Percentiles rank a stretch among this genome's conserved stretches.
phyloP scores from a whole-genome alignment of 23 tunicate species.

The Halocynthia roretzi region DNA sequence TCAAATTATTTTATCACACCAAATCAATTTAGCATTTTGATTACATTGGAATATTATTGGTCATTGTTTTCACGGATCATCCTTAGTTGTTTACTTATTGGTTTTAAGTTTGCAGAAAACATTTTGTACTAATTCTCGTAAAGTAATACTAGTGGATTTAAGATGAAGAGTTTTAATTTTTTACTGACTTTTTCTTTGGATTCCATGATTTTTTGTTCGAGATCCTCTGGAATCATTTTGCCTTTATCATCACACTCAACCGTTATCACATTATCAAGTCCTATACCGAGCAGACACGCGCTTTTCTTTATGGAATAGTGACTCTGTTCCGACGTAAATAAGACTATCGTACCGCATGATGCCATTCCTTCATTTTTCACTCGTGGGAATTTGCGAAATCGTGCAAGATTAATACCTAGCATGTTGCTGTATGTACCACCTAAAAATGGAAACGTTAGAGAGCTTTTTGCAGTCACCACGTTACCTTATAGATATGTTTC shows the following conservation, averaged over 20 bases:
- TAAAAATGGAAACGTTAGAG: not conserved
- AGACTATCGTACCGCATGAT: slow-evolving; percentile 42
- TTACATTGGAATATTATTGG: no score
- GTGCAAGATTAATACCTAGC: slow-evolving; percentile 72
- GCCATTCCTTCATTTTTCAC: slow-evolving; percentile 38
- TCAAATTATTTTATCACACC: no score
- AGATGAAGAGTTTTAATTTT: no score
- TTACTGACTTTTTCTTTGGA: slow-evolving; percentile 17
- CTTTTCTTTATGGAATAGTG: slow-evolving; percentile 63
- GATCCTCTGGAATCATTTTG: slow-evolving; percentile 49
- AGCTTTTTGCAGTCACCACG: no score
- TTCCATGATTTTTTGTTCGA: slow-evolving; percentile 23
- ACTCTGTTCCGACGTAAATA: slow-evolving; percentile 25
- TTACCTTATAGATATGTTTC: not conserved
- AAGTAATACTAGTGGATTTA: no score
- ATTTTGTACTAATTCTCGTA: no score
- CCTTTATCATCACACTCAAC: slow-evolving; percentile 37
- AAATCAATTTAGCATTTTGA: no score
- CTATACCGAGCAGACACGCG: slow-evolving; percentile 53
- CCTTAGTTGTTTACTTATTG: no score
- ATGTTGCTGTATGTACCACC: slow-evolving; percentile 76
- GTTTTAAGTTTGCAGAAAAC: no score
- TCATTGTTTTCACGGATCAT: no score
- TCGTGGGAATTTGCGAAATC: slow-evolving; percentile 46
- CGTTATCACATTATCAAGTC: slow-evolving; percentile 38